phyloP scores from a whole-genome alignment of 2,797 vertebrate genomes.

The Pampus argenteus region DNA sequence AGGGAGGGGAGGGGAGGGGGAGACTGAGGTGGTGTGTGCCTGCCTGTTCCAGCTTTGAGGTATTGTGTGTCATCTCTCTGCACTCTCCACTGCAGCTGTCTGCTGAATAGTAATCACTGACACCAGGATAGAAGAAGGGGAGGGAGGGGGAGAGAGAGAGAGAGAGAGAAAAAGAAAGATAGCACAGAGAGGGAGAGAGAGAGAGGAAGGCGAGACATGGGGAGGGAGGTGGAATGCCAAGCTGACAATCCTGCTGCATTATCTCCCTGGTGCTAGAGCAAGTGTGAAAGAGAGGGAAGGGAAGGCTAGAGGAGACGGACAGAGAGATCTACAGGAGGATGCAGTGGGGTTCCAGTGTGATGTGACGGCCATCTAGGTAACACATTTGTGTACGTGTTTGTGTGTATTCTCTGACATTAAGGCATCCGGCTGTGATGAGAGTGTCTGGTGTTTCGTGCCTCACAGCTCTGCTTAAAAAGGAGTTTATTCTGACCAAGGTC shows the following conservation, averaged over 20 bases:
- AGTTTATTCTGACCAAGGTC: conserved; percentile 25
- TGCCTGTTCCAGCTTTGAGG: conserved; percentile 82
- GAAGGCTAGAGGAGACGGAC: conserved; percentile 47
- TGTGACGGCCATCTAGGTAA: conserved; percentile 66
- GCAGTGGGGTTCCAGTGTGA: conserved; percentile 48
- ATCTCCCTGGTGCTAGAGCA: conserved; percentile 82
- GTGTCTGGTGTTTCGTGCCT: conserved; percentile 30
- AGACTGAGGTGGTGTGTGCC: conserved; percentile 56
- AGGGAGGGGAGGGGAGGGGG: conserved; percentile 44
- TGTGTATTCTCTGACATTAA: conserved; percentile 21
- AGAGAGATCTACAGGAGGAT: conserved; percentile 64
- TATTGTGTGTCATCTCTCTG: conserved; percentile 90
- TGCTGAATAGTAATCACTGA: conserved; percentile 91
- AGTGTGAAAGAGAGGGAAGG: conserved; percentile 69
- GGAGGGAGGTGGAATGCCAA: conserved; percentile 80
- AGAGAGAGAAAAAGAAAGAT: conserved; percentile 40
- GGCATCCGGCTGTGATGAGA: conserved; percentile 24
- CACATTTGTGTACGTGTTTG: conserved; percentile 8
- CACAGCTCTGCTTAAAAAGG: conserved; percentile 34
- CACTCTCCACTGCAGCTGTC: conserved; percentile 85
- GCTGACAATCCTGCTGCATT: conserved; percentile 87
- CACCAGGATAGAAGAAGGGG: conserved; percentile 73
- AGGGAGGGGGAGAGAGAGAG: conserved; percentile 25
- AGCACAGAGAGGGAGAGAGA: conserved; percentile 49
- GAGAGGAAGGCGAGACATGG: conserved; percentile 62